Evolutionary conservation across 2,113 vertebrate genomes (phyloP).

Genomic region (Hippoglossus stenolepis): DNA sequence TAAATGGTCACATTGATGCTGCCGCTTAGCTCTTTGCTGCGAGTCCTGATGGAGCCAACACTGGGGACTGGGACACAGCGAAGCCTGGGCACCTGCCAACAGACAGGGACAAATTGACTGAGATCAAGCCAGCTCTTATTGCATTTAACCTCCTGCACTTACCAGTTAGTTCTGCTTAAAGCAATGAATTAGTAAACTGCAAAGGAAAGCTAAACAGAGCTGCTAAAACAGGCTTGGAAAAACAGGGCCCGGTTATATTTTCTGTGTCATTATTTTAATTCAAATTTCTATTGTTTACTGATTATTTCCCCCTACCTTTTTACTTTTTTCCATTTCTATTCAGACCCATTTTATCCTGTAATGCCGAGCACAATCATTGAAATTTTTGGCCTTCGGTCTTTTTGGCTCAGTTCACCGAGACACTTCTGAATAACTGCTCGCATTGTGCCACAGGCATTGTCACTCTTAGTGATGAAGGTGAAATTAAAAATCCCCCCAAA

Average conservation of each 20-base stretch:
- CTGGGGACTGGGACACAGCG: constrained; percentile 63
- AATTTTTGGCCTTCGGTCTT: constrained; percentile 65
- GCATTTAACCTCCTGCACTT: constrained; percentile 58
- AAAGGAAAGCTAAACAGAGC: constrained; percentile 13
- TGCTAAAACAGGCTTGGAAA: constrained; percentile 7
- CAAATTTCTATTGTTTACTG: constrained; percentile 14
- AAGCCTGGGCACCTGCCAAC: constrained; percentile 75
- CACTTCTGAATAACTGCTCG: constrained; percentile 56
- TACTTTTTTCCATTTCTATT: constrained; percentile 42
- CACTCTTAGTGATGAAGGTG: constrained; percentile 62
- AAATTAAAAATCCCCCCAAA: constrained; percentile 68
- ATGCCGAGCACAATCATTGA: constrained; percentile 41
- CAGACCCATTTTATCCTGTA: constrained; percentile 10
- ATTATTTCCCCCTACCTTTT: constrained; percentile 20
- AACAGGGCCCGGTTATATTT: background rate
- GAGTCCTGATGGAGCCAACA: constrained; percentile 74
- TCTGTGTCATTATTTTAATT: constrained; percentile 6
- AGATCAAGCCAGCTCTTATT: constrained; percentile 75
- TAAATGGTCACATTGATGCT: constrained; percentile 82
- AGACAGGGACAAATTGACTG: constrained; percentile 78
- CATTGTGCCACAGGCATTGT: constrained; percentile 54
- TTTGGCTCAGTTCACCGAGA: constrained; percentile 55
- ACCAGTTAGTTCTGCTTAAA: constrained; percentile 52
- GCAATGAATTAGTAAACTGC: constrained; percentile 35
- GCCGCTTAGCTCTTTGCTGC: constrained; percentile 68